phyloP scores from a whole-genome alignment of 2,113 vertebrate species.

The Condylura cristata region DNA sequence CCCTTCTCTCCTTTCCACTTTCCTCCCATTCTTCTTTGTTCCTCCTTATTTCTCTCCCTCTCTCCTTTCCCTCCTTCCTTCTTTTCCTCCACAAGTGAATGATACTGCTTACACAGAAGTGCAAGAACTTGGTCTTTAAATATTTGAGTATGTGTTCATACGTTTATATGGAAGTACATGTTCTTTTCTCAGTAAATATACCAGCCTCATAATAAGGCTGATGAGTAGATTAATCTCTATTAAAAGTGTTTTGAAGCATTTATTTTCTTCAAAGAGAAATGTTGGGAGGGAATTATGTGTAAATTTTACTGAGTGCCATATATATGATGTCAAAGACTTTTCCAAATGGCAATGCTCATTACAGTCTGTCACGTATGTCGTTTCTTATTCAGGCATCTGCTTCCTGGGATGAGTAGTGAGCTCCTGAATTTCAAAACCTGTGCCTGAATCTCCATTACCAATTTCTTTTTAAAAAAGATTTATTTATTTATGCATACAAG shows the following conservation, averaged over 20 bases:
- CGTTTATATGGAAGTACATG: background rate
- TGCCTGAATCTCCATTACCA: background rate
- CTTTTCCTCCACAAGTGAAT: background rate
- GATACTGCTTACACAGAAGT: background rate
- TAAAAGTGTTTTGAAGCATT: conserved; percentile 61
- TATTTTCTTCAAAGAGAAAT: conserved; percentile 70
- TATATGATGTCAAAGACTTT: conserved; percentile 54
- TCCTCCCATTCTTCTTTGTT: background rate
- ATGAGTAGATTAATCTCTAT: conserved; percentile 64
- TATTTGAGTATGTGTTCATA: background rate
- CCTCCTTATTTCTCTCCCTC: fast-evolving
- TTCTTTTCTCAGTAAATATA: conserved; percentile 38
- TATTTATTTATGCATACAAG: no score
- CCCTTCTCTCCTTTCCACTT: no score
- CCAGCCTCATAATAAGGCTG: background rate
- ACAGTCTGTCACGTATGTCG: background rate
- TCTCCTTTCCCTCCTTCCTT: background rate
- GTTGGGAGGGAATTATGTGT: conserved; percentile 30
- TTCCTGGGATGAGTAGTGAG: background rate
- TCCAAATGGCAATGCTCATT: conserved; percentile 41
- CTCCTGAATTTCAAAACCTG: background rate
- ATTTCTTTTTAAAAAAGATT: no score
- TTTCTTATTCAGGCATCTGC: conserved; percentile 28
- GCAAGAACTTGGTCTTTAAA: background rate
- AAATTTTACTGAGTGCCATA: background rate